Evolutionary conservation across 1,140 invertebrate genomes (phyloP).

Genomic region (Leptinotarsa defecta): DNA sequence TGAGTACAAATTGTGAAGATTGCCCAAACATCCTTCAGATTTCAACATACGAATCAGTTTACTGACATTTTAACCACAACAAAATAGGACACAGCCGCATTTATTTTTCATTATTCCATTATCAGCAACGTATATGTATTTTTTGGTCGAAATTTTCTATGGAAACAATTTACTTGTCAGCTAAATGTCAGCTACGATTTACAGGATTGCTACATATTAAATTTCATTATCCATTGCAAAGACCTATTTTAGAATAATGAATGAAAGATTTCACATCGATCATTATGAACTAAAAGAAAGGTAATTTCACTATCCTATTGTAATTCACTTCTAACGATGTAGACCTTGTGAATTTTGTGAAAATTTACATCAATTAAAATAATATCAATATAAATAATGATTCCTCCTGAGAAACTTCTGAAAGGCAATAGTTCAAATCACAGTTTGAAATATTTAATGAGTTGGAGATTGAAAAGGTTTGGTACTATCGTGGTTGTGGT

Average conservation of each 20-base stretch:
- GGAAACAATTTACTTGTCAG: neutral
- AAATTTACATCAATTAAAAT: neutral
- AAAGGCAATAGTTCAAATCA: too few relatives aligned
- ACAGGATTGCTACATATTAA: neutral
- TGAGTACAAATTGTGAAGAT: too few relatives aligned
- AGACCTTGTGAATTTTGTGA: neutral
- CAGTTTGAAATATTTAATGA: too few relatives aligned
- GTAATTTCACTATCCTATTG: neutral
- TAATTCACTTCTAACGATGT: neutral
- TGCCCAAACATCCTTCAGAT: neutral
- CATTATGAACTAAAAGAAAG: neutral
- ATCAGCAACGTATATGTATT: neutral
- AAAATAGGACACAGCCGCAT: neutral
- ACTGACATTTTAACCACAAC: neutral
- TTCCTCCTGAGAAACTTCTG: too few relatives aligned
- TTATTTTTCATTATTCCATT: conserved; percentile 4
- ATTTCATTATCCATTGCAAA: neutral
- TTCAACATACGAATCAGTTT: neutral
- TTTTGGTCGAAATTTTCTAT: too few relatives aligned
- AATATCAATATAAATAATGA: too few relatives aligned
- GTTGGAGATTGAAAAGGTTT: too few relatives aligned
- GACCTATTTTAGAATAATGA: neutral
- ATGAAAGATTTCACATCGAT: neutral
- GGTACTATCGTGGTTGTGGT: too few relatives aligned
- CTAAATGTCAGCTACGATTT: neutral